Conservation (phyloP, 2,797 vertebrate genomes). For the Onychomys torridus region DNA sequence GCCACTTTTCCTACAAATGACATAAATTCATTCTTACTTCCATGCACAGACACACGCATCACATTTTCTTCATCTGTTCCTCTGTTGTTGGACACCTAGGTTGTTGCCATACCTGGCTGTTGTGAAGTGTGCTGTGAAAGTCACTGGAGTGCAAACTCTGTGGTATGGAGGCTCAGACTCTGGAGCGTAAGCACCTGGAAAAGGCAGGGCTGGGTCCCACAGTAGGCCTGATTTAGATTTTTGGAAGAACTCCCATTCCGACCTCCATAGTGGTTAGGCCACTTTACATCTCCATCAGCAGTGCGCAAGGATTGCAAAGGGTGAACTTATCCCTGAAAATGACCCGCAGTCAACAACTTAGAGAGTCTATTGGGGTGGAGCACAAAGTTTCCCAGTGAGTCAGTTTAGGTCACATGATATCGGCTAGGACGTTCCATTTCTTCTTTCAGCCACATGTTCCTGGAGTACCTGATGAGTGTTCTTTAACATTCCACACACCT, state of each 20-base stretch:
- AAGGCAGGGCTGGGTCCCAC: neutral
- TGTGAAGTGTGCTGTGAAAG: neutral
- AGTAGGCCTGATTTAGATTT: neutral
- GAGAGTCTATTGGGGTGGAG: neutral
- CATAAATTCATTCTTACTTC: neutral
- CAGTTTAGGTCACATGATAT: neutral
- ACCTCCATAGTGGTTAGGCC: neutral
- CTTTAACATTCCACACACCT: neutral
- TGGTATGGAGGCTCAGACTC: neutral
- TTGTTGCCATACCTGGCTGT: neutral
- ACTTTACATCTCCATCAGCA: neutral
- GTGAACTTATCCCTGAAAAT: neutral
- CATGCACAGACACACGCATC: too few relatives aligned
- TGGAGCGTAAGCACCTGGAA: neutral
- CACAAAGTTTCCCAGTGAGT: neutral
- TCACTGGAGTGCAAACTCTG: neutral
- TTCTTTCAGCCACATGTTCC: neutral
- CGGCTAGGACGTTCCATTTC: neutral
- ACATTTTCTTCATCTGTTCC: neutral
- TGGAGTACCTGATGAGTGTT: neutral
- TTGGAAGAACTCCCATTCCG: neutral
- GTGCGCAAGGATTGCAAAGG: neutral
- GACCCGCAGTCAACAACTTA: neutral
- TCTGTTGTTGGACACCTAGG: neutral
- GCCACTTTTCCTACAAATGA: neutral